These are phyloP conservation scores for Drosophila kikkawai DNA, from an alignment of 1,140 invertebrate genomes.

Conservation along the genomic window DNA sequence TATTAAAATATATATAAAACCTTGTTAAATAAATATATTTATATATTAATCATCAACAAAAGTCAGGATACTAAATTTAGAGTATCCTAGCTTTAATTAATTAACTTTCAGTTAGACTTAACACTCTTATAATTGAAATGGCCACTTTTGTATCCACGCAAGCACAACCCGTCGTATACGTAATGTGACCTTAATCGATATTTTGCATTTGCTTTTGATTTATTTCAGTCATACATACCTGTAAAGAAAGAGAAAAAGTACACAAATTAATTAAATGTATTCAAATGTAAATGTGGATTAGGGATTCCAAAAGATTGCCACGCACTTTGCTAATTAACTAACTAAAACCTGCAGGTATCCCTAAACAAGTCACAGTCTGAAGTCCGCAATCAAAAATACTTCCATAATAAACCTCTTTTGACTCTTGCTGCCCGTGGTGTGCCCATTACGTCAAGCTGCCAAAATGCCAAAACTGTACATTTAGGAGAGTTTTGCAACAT, in stretches of 20 bases:
- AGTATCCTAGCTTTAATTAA: neutral
- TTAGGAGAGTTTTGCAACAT: constrained; percentile 55
- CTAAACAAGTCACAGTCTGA: constrained; percentile 2
- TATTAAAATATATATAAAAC: neutral
- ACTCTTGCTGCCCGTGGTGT: constrained; percentile 27
- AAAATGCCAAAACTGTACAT: constrained; percentile 59
- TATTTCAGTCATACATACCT: constrained; percentile 48
- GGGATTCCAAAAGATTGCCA: constrained; percentile 18
- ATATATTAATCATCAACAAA: no score
- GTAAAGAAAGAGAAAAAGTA: constrained; percentile 49
- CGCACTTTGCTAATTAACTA: constrained; percentile 76
- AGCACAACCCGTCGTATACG: constrained; percentile 38
- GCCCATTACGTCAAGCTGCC: constrained; percentile 70
- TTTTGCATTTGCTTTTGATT: constrained; percentile 38
- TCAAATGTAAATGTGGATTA: neutral
- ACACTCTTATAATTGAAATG: constrained; percentile 1
- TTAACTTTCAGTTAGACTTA: neutral
- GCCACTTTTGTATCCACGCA: neutral
- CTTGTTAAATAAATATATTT: neutral
- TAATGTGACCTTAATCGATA: constrained; percentile 71
- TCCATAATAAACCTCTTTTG: constrained; percentile 23
- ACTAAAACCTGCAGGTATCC: constrained; percentile 32
- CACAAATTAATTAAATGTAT: constrained; percentile 56
- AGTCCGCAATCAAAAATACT: neutral
- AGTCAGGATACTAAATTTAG: no score